phyloP scores from a whole-genome alignment of 2,797 vertebrate species.

The Neoniphon sammara region DNA sequence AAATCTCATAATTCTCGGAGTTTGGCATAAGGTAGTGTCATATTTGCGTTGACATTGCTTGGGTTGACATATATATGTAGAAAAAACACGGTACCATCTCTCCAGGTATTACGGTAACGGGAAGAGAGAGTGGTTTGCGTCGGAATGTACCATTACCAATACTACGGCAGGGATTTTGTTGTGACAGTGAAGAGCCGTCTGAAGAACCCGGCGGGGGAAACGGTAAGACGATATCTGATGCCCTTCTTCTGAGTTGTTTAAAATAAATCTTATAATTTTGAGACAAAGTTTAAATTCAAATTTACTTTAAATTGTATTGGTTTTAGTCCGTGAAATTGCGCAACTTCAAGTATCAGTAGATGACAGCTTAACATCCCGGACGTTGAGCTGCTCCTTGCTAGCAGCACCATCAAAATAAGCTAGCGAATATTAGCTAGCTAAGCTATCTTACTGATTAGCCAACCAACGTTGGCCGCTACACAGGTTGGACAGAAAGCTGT shows the following conservation, averaged over 20 bases:
- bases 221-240: slow-evolving; percentile 60
- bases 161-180: slow-evolving; percentile 76
- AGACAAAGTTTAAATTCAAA: neutral
- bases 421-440: slow-evolving; percentile 56
- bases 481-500: neutral
- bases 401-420: slow-evolving; percentile 55
- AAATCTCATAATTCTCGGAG: too few relatives aligned
- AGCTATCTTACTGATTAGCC: slow-evolving; percentile 55
- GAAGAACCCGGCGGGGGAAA: slow-evolving; percentile 74
- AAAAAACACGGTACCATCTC: too few relatives aligned
- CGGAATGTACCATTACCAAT: slow-evolving; percentile 74
- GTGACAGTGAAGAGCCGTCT: slow-evolving; percentile 72
- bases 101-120: slow-evolving; percentile 47
- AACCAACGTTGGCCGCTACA: slow-evolving; percentile 47
- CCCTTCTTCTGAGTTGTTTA: slow-evolving; percentile 18
- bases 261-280: neutral
- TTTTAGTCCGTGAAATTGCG: neutral
- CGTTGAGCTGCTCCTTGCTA: slow-evolving; percentile 49
- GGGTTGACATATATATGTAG: neutral
- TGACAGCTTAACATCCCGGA: slow-evolving; percentile 30
- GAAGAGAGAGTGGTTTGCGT: slow-evolving; percentile 48
- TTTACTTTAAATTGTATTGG: accelerated
- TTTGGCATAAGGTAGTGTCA: too few relatives aligned
- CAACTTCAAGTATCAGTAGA: neutral
- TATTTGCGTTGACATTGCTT: neutral